Conservation (phyloP, 2,113 vertebrate genomes). For the Sorex araneus region DNA sequence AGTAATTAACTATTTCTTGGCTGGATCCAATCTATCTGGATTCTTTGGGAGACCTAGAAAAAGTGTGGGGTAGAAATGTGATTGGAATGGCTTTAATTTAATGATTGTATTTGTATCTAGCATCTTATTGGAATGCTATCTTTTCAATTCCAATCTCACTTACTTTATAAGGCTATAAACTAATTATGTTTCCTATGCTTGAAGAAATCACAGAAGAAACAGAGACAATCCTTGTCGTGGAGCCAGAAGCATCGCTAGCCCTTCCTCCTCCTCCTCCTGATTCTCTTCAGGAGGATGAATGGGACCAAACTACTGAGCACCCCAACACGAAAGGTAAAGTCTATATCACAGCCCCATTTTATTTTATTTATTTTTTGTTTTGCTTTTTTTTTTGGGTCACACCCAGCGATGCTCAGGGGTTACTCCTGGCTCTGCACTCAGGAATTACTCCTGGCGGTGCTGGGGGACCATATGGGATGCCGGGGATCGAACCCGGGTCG, state of each 20-base stretch:
- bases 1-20: neutral
- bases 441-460: too few species aligned
- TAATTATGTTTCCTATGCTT: slow-evolving; percentile 26
- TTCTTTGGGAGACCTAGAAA: neutral
- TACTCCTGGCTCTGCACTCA: too few species aligned
- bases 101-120: neutral
- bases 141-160: neutral
- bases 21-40: neutral
- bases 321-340: neutral
- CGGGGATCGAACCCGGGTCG: too few species aligned
- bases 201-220: slow-evolving; percentile 52
- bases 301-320: neutral
- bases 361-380: neutral
- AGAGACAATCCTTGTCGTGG: slow-evolving; percentile 6
- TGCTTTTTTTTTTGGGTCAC: neutral
- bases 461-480: too few species aligned
- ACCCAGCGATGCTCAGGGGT: too few species aligned
- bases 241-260: neutral
- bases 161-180: neutral
- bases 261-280: neutral
- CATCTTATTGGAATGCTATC: neutral
- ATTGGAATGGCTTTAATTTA: neutral
- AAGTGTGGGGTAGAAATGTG: neutral
- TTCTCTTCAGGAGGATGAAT: slow-evolving; percentile 22
- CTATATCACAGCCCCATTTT: too few species aligned